These are phyloP conservation scores for Perca fluviatilis DNA, from an alignment of 2,113 vertebrate genomes.

Conservation along the genomic window DNA sequence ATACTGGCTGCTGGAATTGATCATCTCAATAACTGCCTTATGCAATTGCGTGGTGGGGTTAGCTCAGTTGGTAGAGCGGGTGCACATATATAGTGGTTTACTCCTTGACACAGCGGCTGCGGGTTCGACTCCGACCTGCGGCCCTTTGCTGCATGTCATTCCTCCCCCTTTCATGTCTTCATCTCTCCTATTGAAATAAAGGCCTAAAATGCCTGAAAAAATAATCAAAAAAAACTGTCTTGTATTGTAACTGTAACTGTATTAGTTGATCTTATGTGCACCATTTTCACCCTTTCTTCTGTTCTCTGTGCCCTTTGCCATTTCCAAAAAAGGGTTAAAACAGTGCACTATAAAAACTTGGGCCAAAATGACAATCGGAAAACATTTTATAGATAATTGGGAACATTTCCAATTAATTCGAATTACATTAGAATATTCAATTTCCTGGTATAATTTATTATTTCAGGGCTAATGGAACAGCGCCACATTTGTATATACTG, in stretches of 20 bases:
- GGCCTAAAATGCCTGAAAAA: too few relatives aligned
- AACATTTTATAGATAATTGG: background rate
- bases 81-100: too few relatives aligned
- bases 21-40: background rate
- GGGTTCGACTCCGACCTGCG: too few relatives aligned
- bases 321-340: background rate
- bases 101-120: too few relatives aligned
- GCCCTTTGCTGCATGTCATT: too few relatives aligned
- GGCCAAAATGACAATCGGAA: background rate
- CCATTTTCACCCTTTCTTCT: background rate
- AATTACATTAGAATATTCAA: constrained; percentile 22
- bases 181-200: too few relatives aligned
- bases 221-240: too few relatives aligned
- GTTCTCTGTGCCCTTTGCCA: background rate
- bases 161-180: too few relatives aligned
- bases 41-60: background rate
- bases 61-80: too few relatives aligned
- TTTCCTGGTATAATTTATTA: constrained; percentile 3
- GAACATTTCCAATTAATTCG: constrained; percentile 17
- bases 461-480: constrained; percentile 1
- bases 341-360: background rate
- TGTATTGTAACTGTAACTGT: background rate
- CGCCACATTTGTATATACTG: background rate
- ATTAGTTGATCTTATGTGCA: background rate
- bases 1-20: background rate